A percentile compares a stretch with the other conserved stretches of the same genome.
phyloP scores from a whole-genome alignment of 2,797 vertebrate species.

The Pampus argenteus region DNA sequence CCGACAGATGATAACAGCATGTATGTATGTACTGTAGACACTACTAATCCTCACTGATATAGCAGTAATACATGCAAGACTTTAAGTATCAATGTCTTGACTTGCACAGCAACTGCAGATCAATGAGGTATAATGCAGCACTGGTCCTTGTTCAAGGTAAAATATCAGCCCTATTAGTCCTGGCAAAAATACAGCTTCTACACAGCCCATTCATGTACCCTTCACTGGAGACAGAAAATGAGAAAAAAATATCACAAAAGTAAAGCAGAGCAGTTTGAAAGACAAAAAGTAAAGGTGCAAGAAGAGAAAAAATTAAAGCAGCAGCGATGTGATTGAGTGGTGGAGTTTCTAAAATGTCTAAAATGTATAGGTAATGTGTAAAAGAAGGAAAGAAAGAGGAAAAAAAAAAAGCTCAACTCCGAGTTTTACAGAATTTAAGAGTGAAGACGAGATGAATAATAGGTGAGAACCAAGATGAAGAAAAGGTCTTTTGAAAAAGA shows the following conservation, averaged over 20 bases:
- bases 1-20: constrained; percentile 45
- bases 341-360: constrained; percentile 26
- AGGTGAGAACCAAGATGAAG: constrained; percentile 54
- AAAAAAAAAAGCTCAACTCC: constrained; percentile 21
- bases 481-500: constrained; percentile 50
- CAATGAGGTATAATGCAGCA: constrained; percentile 37
- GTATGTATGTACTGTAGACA: constrained; percentile 25
- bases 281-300: constrained; percentile 30
- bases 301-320: constrained; percentile 23
- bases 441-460: constrained; percentile 44
- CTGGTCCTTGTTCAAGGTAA: constrained; percentile 35
- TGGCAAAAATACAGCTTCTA: constrained; percentile 45
- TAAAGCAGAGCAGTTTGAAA: constrained; percentile 14
- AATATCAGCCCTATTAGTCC: constrained; percentile 59
- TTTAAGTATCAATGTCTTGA: constrained; percentile 30
- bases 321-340: constrained; percentile 34
- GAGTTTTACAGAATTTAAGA: constrained; percentile 26
- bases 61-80: neutral
- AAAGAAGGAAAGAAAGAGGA: constrained; percentile 25
- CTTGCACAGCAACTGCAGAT: constrained; percentile 34
- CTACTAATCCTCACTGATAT: constrained; percentile 45
- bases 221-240: constrained; percentile 50
- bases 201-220: constrained; percentile 39
- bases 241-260: constrained; percentile 23
- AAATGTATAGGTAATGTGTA: constrained; percentile 38